Conservation (phyloP, 2,888 invertebrate species). For the Drosophila nigritarsus region DNA sequence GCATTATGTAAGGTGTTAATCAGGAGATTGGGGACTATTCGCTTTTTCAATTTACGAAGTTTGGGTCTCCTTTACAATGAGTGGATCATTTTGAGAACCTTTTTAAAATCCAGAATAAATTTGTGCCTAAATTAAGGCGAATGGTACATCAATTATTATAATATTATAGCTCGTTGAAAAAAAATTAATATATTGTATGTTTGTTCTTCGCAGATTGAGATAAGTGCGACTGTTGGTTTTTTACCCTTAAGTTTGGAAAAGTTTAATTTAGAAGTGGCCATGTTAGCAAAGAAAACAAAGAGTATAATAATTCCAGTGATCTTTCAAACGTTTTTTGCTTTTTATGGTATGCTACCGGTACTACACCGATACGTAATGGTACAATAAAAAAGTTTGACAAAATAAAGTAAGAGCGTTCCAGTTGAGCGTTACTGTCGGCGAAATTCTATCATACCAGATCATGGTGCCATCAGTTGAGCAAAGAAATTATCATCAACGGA, state of each 20-base stretch:
- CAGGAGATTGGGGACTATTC: neutral
- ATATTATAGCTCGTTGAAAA: neutral
- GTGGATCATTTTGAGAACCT: neutral
- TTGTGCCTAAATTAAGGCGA: neutral
- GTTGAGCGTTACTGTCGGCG: no score
- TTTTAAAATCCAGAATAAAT: neutral
- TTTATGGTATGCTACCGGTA: neutral
- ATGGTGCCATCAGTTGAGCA: no score
- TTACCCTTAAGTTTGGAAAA: neutral
- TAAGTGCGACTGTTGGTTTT: neutral
- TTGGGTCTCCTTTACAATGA: neutral
- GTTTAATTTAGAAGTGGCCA: neutral
- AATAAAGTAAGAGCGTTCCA: no score
- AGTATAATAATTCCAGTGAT: neutral
- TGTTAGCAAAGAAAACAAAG: neutral
- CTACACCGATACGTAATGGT: no score
- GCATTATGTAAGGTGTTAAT: neutral
- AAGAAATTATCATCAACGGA: no score
- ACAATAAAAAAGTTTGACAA: no score
- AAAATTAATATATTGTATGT: neutral
- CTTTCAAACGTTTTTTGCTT: neutral
- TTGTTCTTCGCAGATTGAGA: neutral
- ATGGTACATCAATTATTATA: neutral
- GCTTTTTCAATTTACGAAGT: neutral
- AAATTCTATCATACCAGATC: no score